Conservation (phyloP, 2,113 vertebrate genomes). For the Chamaetylas fuelleborni region DNA sequence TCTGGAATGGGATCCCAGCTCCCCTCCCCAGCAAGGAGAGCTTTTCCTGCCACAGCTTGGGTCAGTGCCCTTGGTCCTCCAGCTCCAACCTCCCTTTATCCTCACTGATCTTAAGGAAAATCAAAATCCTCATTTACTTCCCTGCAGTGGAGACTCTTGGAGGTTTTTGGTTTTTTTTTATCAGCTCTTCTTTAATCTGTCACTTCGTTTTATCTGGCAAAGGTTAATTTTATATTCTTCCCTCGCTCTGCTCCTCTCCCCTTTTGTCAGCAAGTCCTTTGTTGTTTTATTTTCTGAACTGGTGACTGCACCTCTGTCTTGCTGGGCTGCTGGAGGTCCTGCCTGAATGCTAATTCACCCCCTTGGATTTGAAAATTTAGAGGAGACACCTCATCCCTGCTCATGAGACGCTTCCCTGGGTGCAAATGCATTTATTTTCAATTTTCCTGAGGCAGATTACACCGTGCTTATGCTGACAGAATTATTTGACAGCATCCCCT, state of each 20-base stretch:
- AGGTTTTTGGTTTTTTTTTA: not conserved
- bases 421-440: not conserved
- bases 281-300: not conserved
- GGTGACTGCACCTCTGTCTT: not conserved
- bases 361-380: not conserved
- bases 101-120: accelerated
- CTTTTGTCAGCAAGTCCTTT: slow-evolving; percentile 41
- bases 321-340: not conserved
- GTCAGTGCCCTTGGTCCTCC: not conserved
- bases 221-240: slow-evolving; percentile 17
- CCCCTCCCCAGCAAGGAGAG: accelerated
- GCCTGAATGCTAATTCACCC: not conserved
- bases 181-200: not conserved
- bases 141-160: not conserved
- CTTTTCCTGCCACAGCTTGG: not conserved
- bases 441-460: not conserved
- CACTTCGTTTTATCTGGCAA: not conserved
- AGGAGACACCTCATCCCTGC: not conserved
- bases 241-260: not conserved
- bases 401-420: not conserved
- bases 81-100: not conserved
- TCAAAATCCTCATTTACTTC: not conserved
- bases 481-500: slow-evolving; percentile 42
- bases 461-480: not conserved
- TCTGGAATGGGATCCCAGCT: not conserved